Conservation (phyloP, 2,113 vertebrate species). For the Phoxinus phoxinus region DNA sequence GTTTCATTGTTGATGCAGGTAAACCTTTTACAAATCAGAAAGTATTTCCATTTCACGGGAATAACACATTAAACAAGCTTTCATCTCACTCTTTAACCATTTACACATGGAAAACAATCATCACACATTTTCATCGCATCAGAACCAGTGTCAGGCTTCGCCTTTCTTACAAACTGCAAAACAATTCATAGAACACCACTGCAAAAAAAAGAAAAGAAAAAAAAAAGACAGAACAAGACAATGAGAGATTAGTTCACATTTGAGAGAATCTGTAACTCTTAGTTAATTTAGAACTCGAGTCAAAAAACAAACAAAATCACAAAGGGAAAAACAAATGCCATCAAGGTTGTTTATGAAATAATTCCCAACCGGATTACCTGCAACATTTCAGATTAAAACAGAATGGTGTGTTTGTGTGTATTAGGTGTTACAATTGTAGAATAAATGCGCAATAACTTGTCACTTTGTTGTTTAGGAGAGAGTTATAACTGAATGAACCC, state of each 20-base stretch:
- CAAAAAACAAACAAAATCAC: conserved; percentile 59
- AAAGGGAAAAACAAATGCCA: conserved; percentile 68
- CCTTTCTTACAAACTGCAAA: conserved; percentile 72
- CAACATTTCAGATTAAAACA: conserved; percentile 59
- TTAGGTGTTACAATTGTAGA: conserved; percentile 66
- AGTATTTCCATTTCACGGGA: conserved; percentile 65
- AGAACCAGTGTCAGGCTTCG: conserved; percentile 47
- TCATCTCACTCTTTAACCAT: conserved; percentile 51
- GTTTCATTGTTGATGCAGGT: conserved; percentile 67
- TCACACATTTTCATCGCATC: conserved; percentile 63
- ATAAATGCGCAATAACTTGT: conserved; percentile 61
- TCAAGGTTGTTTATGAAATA: conserved; percentile 60
- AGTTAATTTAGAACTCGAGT: conserved; percentile 59
- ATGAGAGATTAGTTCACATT: conserved; percentile 57
- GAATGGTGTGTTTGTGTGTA: conserved; percentile 58
- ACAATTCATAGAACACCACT: conserved; percentile 70
- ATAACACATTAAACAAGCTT: conserved; percentile 60
- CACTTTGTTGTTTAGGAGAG: conserved; percentile 64
- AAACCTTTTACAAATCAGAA: conserved; percentile 68
- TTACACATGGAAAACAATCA: conserved; percentile 62
- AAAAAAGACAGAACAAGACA: conserved; percentile 56
- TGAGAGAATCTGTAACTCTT: conserved; percentile 62
- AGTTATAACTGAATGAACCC: conserved; percentile 63
- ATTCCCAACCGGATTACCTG: conserved; percentile 63
- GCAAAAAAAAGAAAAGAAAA: conserved; percentile 64